phyloP scores from a whole-genome alignment of 1,140 invertebrate species.

The Zaprionus gabonicus region DNA sequence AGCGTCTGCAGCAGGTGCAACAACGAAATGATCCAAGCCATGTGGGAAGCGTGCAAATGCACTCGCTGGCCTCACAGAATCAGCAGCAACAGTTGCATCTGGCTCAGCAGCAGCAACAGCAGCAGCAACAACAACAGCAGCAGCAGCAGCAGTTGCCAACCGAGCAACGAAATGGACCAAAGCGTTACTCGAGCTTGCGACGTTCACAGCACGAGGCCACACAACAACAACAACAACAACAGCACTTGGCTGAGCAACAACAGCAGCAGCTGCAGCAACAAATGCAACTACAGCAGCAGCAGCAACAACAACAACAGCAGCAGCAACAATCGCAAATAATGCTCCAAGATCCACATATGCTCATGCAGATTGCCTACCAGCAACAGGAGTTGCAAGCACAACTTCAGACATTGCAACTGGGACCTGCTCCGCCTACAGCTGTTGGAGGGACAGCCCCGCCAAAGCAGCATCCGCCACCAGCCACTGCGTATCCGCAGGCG shows the following conservation, averaged over 20 bases:
- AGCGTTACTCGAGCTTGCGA: conserved; percentile 1
- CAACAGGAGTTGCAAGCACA: conserved; percentile 80
- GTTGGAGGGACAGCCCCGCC: conserved; percentile 44
- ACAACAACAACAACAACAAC: conserved; percentile 42
- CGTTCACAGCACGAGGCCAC: conserved; percentile 27
- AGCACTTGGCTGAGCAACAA: conserved; percentile 83
- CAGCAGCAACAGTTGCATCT: conserved; percentile 68
- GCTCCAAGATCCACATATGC: conserved; percentile 76
- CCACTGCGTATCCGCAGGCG: conserved; percentile 58
- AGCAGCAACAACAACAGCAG: conserved; percentile 66
- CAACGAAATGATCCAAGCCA: conserved; percentile 83
- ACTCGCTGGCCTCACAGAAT: conserved; percentile 73
- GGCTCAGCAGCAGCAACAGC: conserved; percentile 83
- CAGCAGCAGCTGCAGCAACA: conserved; percentile 72
- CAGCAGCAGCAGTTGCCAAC: conserved; percentile 31
- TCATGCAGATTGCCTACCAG: conserved; percentile 81
- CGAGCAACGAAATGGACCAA: conserved; percentile 6
- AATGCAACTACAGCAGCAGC: conserved; percentile 66
- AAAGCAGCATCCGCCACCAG: conserved; percentile 55
- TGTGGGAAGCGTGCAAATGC: conserved; percentile 83
- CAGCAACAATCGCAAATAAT: conserved; percentile 68
- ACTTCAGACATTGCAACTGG: conserved; percentile 71
- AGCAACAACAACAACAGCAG: conserved; percentile 47
- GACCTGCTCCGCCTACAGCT: conserved; percentile 45
- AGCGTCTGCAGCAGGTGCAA: conserved; percentile 78